A percentile compares a stretch with the other conserved stretches of the same genome.
phyloP scores from a whole-genome alignment of 2,797 vertebrate genomes.

The Epinephelus coioides region DNA sequence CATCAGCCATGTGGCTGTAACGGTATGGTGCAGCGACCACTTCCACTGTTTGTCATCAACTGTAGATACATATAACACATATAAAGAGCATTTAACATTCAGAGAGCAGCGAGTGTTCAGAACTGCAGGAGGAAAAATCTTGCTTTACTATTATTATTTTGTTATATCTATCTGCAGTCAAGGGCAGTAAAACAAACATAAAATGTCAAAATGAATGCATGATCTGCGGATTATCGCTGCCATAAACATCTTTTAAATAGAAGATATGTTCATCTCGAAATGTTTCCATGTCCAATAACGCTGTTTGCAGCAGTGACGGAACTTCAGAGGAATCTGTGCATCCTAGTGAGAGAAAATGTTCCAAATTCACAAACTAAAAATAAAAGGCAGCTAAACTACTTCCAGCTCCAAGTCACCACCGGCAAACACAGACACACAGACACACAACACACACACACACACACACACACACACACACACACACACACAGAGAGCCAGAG shows the following conservation, averaged over 20 bases:
- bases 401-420: constrained; percentile 41
- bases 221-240: neutral
- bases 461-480: constrained; percentile 33
- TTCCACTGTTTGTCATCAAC: neutral
- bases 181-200: neutral
- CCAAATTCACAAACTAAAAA: constrained; percentile 59
- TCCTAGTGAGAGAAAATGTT: constrained; percentile 25
- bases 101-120: too few species aligned
- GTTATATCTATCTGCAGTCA: neutral
- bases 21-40: too few species aligned
- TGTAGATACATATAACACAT: neutral
- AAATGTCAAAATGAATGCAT: neutral
- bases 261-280: neutral
- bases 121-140: neutral
- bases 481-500: constrained; percentile 22
- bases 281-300: constrained; percentile 7
- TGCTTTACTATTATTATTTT: neutral
- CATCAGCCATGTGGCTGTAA: neutral
- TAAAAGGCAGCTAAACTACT: constrained; percentile 46
- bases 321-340: constrained; percentile 7
- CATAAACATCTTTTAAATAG: neutral
- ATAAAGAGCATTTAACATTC: neutral
- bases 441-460: constrained; percentile 31
- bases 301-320: neutral
- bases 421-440: constrained; percentile 3